Evolutionary conservation across 1,140 invertebrate species (phyloP).

Genomic region (Diuraphis noxia): DNA sequence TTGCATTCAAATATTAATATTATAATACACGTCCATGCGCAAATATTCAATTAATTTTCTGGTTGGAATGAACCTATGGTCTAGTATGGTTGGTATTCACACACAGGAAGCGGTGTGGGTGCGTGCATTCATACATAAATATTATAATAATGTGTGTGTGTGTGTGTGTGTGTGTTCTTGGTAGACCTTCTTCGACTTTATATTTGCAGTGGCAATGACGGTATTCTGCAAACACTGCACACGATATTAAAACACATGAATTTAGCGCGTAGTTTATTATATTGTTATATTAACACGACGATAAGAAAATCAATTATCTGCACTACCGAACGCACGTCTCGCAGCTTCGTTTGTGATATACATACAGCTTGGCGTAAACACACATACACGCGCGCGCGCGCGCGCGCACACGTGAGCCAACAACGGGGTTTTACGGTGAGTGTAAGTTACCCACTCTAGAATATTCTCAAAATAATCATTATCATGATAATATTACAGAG

Average conservation of each 20-base stretch:
- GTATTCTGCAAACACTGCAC: not conserved
- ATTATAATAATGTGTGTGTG: not conserved
- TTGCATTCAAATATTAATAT: too few species aligned
- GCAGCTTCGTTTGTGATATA: too few species aligned
- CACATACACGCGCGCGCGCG: too few species aligned
- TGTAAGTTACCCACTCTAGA: too few species aligned
- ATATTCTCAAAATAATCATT: not conserved
- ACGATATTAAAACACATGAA: not conserved
- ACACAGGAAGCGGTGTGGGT: too few species aligned
- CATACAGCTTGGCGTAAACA: too few species aligned
- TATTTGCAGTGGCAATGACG: not conserved
- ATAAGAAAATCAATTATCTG: conserved; percentile 5
- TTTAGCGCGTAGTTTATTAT: not conserved
- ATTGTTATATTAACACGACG: not conserved
- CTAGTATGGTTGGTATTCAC: not conserved
- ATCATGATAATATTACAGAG: not conserved
- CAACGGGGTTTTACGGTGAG: not conserved
- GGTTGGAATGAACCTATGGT: not conserved
- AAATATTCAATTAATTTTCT: not conserved
- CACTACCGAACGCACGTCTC: not conserved
- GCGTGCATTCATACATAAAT: too few species aligned
- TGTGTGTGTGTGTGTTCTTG: not conserved
- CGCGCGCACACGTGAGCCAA: not conserved
- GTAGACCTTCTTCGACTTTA: not conserved
- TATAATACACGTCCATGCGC: too few species aligned